Conservation (phyloP, 2,797 vertebrate genomes). For the Sebastes diaconus region DNA sequence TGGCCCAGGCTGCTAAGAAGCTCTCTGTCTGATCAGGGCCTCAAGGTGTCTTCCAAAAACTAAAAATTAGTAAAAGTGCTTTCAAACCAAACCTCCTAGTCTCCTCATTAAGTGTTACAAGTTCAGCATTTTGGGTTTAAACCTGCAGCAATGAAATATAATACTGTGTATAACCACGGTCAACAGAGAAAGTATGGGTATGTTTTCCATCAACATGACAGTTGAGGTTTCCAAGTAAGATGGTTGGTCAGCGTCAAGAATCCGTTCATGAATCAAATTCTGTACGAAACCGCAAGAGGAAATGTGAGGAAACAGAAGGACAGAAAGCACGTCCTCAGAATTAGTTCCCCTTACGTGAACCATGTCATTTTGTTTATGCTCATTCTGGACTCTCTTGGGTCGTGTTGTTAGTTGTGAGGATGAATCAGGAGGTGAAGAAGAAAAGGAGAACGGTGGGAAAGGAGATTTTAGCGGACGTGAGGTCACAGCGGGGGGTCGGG, state of each 20-base stretch:
- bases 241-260: constrained; percentile 3
- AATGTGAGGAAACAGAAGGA: constrained; percentile 41
- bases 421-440: constrained; percentile 9
- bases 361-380: neutral
- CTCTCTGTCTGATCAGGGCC: too few relatives aligned
- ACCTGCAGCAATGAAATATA: neutral
- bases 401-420: neutral
- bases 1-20: too few relatives aligned
- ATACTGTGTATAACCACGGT: neutral
- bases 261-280: constrained; percentile 64
- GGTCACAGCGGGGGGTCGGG: constrained; percentile 35
- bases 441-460: constrained; percentile 49
- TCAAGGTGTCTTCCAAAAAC: neutral
- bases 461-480: constrained; percentile 10
- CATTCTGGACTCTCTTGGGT: neutral
- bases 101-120: neutral
- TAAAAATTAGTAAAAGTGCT: neutral
- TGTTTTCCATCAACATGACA: neutral
- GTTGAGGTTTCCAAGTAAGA: constrained; percentile 13
- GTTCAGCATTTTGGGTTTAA: neutral
- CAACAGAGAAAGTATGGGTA: neutral
- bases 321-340: constrained; percentile 35
- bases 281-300: constrained; percentile 27
- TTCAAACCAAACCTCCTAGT: neutral
- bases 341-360: constrained; percentile 18